Conservation (phyloP, 2,797 vertebrate species). For the Brachyrhaphis roseni region DNA sequence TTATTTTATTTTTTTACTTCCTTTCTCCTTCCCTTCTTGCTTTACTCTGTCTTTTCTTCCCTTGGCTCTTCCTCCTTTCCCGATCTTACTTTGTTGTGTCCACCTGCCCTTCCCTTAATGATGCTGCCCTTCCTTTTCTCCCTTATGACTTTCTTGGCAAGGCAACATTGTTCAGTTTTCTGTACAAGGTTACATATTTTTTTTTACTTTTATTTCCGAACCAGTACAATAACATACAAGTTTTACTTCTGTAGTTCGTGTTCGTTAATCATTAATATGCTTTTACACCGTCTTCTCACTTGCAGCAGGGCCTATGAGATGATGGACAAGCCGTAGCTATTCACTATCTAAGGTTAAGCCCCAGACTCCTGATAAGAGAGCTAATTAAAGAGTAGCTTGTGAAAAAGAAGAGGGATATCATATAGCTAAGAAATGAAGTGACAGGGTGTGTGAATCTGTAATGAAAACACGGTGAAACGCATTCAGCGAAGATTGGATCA, state of each 20-base stretch:
- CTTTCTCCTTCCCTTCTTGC: background rate
- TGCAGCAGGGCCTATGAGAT: conserved; percentile 38
- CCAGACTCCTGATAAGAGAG: conserved; percentile 50
- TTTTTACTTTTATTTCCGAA: too few species aligned
- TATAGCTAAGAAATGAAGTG: conserved; percentile 44
- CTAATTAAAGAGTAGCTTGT: conserved; percentile 61
- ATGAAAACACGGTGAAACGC: conserved; percentile 39
- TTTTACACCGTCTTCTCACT: conserved; percentile 9
- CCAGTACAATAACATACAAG: background rate
- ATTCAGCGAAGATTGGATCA: conserved; percentile 48
- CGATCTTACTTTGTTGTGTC: background rate
- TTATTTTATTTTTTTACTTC: background rate
- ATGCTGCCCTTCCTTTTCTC: background rate
- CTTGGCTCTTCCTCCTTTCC: background rate
- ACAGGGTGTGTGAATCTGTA: conserved; percentile 49
- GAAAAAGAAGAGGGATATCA: conserved; percentile 25
- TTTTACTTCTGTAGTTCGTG: background rate
- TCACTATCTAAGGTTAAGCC: conserved; percentile 52
- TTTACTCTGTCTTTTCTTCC: background rate
- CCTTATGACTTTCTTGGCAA: background rate
- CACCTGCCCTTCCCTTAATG: background rate
- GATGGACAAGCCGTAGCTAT: conserved; percentile 25
- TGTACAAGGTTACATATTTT: background rate
- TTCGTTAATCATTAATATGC: background rate
- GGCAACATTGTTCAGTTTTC: background rate